A percentile compares a stretch with the other conserved stretches of the same genome.
Evolutionary conservation across 2,113 vertebrate genomes (phyloP).

Genomic region (Uria lomvia): DNA sequence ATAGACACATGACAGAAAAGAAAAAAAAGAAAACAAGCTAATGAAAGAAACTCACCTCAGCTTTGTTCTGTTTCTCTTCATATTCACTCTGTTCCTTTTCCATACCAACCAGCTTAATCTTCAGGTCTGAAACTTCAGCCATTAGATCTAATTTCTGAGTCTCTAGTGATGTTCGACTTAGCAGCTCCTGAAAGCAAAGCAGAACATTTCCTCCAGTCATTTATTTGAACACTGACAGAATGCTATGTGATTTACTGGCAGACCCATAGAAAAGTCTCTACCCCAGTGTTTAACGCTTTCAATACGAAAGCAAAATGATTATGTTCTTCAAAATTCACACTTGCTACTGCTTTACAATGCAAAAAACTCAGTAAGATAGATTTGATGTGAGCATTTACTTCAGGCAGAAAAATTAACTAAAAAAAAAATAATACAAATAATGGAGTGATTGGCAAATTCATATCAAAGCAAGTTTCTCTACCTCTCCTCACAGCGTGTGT

Average conservation of each 20-base stretch:
- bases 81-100: conserved; percentile 88
- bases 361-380: background rate
- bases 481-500: background rate
- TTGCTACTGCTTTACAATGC: background rate
- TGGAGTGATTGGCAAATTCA: background rate
- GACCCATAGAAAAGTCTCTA: background rate
- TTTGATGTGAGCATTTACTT: background rate
- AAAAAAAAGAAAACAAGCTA: background rate
- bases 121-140: conserved; percentile 93
- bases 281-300: background rate
- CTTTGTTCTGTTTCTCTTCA: conserved; percentile 90
- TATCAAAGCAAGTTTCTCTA: background rate
- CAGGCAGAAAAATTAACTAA: background rate
- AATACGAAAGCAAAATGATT: background rate
- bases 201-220: background rate
- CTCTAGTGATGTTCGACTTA: conserved; percentile 90
- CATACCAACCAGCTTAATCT: conserved; percentile 91
- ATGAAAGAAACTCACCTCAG: conserved; percentile 81
- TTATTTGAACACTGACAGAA: background rate
- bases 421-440: background rate
- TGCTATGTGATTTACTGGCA: background rate
- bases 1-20: rapidly evolving
- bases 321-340: background rate
- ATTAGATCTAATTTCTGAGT: conserved; percentile 92
- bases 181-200: conserved; percentile 81